These are phyloP conservation scores for Stratiomys singularior DNA, from an alignment of 2,888 invertebrate species.

Conservation along the genomic window DNA sequence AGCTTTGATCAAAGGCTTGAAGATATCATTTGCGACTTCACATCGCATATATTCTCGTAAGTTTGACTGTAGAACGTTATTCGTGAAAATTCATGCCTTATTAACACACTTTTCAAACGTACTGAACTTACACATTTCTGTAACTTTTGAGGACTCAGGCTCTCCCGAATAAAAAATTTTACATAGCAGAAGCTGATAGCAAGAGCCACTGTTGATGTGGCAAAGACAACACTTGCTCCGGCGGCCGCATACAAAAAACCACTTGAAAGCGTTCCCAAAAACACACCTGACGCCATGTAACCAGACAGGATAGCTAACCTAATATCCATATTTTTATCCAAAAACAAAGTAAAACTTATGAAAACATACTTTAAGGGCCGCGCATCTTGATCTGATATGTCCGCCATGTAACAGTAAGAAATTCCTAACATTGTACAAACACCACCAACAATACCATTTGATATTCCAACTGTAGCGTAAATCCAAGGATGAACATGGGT, in stretches of 20 bases:
- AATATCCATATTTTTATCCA: too few relatives aligned
- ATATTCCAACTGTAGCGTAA: conserved; percentile 69
- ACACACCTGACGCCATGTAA: conserved; percentile 72
- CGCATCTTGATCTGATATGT: conserved; percentile 66
- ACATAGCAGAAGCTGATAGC: conserved; percentile 59
- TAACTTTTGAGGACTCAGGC: conserved; percentile 54
- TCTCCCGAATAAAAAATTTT: conserved; percentile 60
- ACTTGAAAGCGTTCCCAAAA: conserved; percentile 71
- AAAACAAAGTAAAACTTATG: too few relatives aligned
- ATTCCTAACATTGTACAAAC: conserved; percentile 72
- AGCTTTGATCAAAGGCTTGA: conserved; percentile 61
- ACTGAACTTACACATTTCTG: too few relatives aligned
- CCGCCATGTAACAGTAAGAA: conserved; percentile 74
- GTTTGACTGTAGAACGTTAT: too few relatives aligned
- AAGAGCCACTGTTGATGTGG: conserved; percentile 56
- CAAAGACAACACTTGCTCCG: conserved; percentile 59
- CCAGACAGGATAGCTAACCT: conserved; percentile 65
- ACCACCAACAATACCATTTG: conserved; percentile 72
- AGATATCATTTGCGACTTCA: too few relatives aligned
- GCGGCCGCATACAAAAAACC: conserved; percentile 69
- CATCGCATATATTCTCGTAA: too few relatives aligned
- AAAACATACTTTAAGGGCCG: too few relatives aligned
- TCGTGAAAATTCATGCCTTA: too few relatives aligned
- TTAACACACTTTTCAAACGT: too few relatives aligned
- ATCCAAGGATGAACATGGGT: conserved; percentile 61